A percentile compares a stretch with the other conserved stretches of the same genome.
phyloP scores from a whole-genome alignment of 1,140 invertebrate species.

The Sycophila sp. region DNA sequence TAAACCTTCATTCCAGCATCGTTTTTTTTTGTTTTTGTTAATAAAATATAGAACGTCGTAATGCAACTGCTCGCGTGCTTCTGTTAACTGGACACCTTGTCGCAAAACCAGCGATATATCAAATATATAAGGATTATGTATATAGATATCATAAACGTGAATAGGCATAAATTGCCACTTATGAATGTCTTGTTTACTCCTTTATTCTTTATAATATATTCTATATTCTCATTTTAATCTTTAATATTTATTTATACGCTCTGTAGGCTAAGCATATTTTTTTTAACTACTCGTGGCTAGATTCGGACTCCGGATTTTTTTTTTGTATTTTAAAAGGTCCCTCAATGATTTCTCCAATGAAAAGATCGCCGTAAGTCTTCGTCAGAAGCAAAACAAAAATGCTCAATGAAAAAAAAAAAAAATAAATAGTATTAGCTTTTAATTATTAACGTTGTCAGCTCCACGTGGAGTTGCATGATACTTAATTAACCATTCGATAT shows the following conservation, averaged over 20 bases:
- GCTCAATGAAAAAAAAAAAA: neutral
- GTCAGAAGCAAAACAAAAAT: too few relatives aligned
- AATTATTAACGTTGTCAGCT: neutral
- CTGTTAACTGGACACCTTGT: conserved; percentile 54
- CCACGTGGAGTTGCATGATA: neutral
- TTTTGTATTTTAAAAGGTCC: neutral
- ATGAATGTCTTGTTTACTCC: conserved; percentile 24
- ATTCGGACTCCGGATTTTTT: conserved; percentile 49
- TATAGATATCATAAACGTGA: conserved; percentile 38
- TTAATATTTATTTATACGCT: conserved; percentile 44
- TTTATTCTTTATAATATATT: conserved; percentile 45
- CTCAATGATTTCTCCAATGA: neutral
- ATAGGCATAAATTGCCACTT: conserved; percentile 22
- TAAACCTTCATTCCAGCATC: too few relatives aligned
- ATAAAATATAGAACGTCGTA: conserved; percentile 62
- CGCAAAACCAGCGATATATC: conserved; percentile 57
- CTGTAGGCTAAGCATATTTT: conserved; percentile 54
- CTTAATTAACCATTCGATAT: neutral
- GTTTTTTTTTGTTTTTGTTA: conserved; percentile 40
- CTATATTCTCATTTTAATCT: conserved; percentile 41
- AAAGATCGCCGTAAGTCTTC: too few relatives aligned
- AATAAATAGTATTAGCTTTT: neutral
- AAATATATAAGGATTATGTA: conserved; percentile 60
- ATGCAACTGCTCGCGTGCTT: conserved; percentile 53
- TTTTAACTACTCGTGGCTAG: conserved; percentile 48